Evolutionary conservation across 2,797 vertebrate genomes (phyloP).

Genomic region (Acropternis orthonyx): DNA sequence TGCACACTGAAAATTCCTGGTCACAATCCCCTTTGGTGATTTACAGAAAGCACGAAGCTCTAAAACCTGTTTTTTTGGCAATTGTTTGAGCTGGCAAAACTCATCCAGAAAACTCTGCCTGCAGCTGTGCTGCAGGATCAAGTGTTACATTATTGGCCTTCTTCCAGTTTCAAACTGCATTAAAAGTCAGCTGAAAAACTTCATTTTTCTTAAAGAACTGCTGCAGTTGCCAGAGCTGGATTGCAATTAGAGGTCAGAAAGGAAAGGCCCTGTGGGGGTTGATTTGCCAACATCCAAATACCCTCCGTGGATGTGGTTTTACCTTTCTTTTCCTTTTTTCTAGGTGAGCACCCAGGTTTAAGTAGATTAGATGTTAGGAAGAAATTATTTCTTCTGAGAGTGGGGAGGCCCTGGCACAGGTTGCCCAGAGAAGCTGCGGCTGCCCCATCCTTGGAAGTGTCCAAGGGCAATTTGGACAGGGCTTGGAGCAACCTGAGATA

Average conservation of each 20-base stretch:
- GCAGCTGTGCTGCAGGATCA: slow-evolving; percentile 50
- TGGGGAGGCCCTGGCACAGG: not conserved
- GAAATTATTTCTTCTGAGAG: not conserved
- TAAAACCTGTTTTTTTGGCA: not conserved
- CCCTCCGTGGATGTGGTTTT: not conserved
- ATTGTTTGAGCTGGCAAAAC: not conserved
- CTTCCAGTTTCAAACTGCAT: slow-evolving; percentile 43
- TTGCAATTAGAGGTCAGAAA: not conserved
- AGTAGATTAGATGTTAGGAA: not conserved
- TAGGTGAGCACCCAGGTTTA: not conserved
- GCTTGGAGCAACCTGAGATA: not conserved
- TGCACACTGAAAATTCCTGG: not conserved
- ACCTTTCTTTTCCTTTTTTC: not conserved
- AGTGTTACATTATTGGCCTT: slow-evolving; percentile 29
- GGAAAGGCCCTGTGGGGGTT: not conserved
- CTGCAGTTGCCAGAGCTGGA: slow-evolving; percentile 23
- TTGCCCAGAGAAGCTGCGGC: not conserved
- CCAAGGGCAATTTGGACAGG: accelerated
- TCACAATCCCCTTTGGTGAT: not conserved
- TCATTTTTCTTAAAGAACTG: slow-evolving; percentile 56
- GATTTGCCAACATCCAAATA: not conserved
- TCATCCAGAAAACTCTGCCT: slow-evolving; percentile 5
- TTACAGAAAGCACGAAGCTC: not conserved
- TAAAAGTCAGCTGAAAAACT: slow-evolving; percentile 67
- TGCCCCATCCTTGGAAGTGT: not conserved